Percentiles rank a stretch among this genome's conserved stretches.
These are phyloP conservation scores for Camelus bactrianus DNA, from an alignment of 2,113 vertebrate species.

Conservation along the genomic window DNA sequence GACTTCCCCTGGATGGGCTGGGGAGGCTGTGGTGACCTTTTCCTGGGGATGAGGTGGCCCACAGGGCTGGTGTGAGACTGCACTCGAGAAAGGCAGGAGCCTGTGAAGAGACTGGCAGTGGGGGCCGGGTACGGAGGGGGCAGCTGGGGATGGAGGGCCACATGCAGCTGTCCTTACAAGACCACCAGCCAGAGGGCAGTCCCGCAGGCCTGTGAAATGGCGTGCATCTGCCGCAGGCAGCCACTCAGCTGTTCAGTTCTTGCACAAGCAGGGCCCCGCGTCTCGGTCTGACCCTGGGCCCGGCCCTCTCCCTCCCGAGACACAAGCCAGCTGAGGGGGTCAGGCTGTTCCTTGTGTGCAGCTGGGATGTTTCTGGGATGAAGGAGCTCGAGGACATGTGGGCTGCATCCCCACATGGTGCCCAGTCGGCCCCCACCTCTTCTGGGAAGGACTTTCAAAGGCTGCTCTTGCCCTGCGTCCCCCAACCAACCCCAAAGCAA, in stretches of 20 bases:
- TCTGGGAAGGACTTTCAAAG: not conserved
- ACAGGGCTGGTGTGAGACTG: rapidly evolving
- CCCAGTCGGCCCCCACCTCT: not conserved
- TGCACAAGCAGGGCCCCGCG: not conserved
- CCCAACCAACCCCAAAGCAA: not conserved
- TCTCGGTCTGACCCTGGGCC: not conserved
- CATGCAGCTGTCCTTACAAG: not conserved
- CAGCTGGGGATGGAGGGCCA: not conserved
- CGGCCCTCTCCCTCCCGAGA: not conserved
- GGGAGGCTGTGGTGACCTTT: not conserved
- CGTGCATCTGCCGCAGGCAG: not conserved
- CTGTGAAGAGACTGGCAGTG: not conserved
- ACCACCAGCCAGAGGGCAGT: not conserved
- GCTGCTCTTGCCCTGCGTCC: not conserved
- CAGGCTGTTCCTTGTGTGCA: not conserved
- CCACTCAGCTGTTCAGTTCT: not conserved
- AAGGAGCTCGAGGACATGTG: not conserved
- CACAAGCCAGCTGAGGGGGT: not conserved
- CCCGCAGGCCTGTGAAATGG: not conserved
- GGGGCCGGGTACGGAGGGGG: no score
- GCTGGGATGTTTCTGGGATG: not conserved
- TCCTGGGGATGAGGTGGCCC: not conserved
- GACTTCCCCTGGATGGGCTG: not conserved
- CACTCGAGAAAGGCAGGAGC: rapidly evolving
- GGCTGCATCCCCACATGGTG: rapidly evolving